Percentiles rank a stretch among this genome's conserved stretches.
phyloP scores from a whole-genome alignment of 2,888 invertebrate species.

The Uloborus plumipes region DNA sequence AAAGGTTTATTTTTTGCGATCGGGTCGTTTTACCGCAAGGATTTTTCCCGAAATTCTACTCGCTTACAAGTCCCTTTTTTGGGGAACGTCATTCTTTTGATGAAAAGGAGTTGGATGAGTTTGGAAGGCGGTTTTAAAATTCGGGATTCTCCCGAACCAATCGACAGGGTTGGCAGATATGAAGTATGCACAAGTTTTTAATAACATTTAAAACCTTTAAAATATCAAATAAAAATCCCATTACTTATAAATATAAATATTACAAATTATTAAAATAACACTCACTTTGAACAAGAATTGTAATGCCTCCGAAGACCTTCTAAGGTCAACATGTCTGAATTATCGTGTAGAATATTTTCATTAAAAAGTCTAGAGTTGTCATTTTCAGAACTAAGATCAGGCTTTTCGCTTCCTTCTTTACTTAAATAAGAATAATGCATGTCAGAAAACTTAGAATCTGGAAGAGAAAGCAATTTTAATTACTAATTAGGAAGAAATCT shows the following conservation, averaged over 20 bases:
- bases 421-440: constrained; percentile 30
- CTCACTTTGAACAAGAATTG: constrained; percentile 80
- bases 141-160: too few species aligned
- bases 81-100: too few species aligned
- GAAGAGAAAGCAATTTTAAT: constrained; percentile 1
- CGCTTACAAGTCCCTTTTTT: too few species aligned
- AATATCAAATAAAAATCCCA: constrained; percentile 1
- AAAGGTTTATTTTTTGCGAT: too few species aligned
- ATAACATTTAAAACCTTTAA: too few species aligned
- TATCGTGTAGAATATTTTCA: constrained; percentile 10
- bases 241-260: neutral
- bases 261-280: constrained; percentile 53
- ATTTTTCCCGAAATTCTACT: too few species aligned
- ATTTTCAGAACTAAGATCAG: constrained; percentile 9
- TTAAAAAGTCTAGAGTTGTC: constrained; percentile 2
- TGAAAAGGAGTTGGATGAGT: too few species aligned
- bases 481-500: too few species aligned
- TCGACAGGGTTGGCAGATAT: too few species aligned
- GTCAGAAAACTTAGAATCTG: constrained; percentile 43
- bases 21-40: too few species aligned
- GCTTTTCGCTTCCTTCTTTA: constrained; percentile 24
- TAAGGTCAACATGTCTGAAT: constrained; percentile 69
- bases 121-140: too few species aligned
- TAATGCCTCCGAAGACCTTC: constrained; percentile 81
- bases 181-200: too few species aligned